A percentile compares a stretch with the other conserved stretches of the same genome.
These are phyloP conservation scores for Yoshiicerus persimilis DNA, from an alignment of 1,140 invertebrate species.

Conservation along the genomic window DNA sequence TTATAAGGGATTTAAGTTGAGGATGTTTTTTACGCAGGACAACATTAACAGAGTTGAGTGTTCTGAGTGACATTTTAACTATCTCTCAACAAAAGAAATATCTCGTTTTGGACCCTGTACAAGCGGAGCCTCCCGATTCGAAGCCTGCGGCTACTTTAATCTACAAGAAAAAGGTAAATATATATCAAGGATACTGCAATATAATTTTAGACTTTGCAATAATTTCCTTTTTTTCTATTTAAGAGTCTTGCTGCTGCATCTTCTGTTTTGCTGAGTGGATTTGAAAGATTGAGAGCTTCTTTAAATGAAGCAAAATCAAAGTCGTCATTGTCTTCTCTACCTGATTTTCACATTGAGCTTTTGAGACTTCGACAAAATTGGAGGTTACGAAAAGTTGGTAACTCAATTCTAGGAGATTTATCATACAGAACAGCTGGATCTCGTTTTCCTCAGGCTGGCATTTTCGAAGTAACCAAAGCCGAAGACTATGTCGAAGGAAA, in stretches of 20 bases:
- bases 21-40: constrained; percentile 56
- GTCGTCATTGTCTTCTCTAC: constrained; percentile 47
- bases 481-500: constrained; percentile 62
- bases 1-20: too few species aligned
- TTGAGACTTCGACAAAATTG: constrained; percentile 87
- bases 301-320: constrained; percentile 65
- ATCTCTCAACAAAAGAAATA: constrained; percentile 92
- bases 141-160: constrained; percentile 86
- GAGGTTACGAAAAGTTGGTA: constrained; percentile 92
- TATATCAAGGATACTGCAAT: too few species aligned
- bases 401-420: constrained; percentile 92
- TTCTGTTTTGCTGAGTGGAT: constrained; percentile 76
- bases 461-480: constrained; percentile 95
- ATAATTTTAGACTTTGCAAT: not conserved
- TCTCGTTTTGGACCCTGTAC: constrained; percentile 89
- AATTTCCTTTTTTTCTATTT: not conserved
- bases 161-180: constrained; percentile 78
- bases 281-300: constrained; percentile 79
- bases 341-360: constrained; percentile 92
- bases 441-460: constrained; percentile 87
- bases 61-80: constrained; percentile 86
- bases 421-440: constrained; percentile 90
- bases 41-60: constrained; percentile 88
- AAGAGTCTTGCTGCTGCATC: constrained; percentile 78
- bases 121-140: constrained; percentile 77